Evolutionary conservation across 2,888 invertebrate species (phyloP).

Genomic region (Dichetophora obliterata): DNA sequence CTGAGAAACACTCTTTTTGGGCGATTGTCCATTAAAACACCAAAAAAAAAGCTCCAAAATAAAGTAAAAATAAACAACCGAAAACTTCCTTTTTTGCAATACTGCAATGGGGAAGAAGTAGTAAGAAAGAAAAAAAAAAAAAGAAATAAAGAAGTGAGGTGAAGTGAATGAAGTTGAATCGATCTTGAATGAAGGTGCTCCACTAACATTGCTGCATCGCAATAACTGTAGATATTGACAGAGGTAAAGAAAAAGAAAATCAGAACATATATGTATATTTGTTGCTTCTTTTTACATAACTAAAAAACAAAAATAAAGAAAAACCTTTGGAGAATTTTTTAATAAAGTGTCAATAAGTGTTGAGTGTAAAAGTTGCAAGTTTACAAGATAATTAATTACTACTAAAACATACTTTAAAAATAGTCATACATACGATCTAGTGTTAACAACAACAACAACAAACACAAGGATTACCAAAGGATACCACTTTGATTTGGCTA

Average conservation of each 20-base stretch:
- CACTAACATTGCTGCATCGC: slow-evolving; percentile 10
- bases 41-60: background rate
- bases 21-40: background rate
- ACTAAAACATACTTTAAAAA: slow-evolving; percentile 3
- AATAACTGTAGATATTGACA: slow-evolving; percentile 26
- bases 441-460: background rate
- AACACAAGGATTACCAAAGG: slow-evolving; percentile 1
- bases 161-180: background rate
- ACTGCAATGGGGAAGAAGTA: background rate
- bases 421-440: no score
- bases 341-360: slow-evolving; percentile 4
- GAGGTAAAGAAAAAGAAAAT: background rate
- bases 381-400: background rate
- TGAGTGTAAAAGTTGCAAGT: background rate
- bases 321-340: background rate
- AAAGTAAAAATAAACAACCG: slow-evolving; percentile 24
- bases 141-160: no score
- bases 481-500: slow-evolving; percentile 5
- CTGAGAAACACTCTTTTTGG: background rate
- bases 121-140: background rate
- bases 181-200: background rate
- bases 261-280: background rate
- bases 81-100: background rate
- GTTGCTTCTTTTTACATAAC: no score
- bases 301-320: background rate